Base-by-base conservation (phyloP, 2,797 vertebrate species). In the Gymnocypris eckloni region DNA sequence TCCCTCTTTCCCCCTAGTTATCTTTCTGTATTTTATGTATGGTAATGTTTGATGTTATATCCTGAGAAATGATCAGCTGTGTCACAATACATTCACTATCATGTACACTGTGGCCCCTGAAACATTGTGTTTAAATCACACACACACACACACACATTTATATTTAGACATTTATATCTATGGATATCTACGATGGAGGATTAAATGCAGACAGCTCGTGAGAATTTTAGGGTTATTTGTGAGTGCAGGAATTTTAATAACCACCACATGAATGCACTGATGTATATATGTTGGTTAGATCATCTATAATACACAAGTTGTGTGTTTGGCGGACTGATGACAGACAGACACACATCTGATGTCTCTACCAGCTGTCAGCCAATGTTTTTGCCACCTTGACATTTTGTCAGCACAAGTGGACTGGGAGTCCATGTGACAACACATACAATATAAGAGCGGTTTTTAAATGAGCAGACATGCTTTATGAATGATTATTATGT, bases 341-440 rank as follows among this genome's bases (percentile, higher is more conserved):
- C 41, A 64, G 22, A 79, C n/a, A 79, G 10, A 45, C n/a, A 64
- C 77, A 79, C 56, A 79, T 5, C 15, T 45, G n/a, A 61, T 20
- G 15, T 79, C n/a, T 33, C n/a, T 45, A 8, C 22, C 75, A 59
- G 52, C 54, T 78, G 76, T 78, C 76, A 78, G 37, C 6, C 54
- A 16, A 78, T 78, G 37, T 78, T 37, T 78, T 41, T 41, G 75
- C 75, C 37, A 25, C 33, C 54, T 59, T 56, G 18, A 28, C 20
- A 41, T 78, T 78, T 78, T 78, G 52, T 78, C 52, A 78, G 52
- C 54, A 41, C 12, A 59, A 41, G 11, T 56, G 75, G 20, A 77
- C 20, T 13, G 2, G 75, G 28, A 7, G 33, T 54, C 28, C 50
- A 56, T 22, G 18, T 56, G 6, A 56, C 73, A 77, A 56, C 61